phyloP scores from a whole-genome alignment of 2,888 invertebrate genomes.

The Lasioglossum zephyrum region DNA sequence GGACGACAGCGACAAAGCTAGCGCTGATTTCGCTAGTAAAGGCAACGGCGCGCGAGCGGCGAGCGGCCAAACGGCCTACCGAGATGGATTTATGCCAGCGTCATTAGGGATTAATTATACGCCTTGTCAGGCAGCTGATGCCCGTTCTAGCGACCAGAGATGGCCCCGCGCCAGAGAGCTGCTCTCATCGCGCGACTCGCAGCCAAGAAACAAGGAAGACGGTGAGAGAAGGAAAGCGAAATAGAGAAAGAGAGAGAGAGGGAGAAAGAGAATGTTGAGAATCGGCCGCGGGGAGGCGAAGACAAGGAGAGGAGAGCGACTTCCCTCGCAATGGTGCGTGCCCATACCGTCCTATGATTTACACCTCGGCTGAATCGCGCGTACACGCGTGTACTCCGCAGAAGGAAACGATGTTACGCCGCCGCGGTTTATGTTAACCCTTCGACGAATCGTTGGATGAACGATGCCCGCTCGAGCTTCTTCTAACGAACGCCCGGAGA shows the following conservation, averaged over 20 bases:
- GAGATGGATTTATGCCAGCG: constrained; percentile 81
- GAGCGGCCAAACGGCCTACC: constrained; percentile 72
- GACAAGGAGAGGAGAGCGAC: constrained; percentile 33
- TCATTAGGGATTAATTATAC: constrained; percentile 83
- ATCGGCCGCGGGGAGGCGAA: constrained; percentile 17
- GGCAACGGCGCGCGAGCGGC: constrained; percentile 66
- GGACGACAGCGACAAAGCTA: constrained; percentile 79
- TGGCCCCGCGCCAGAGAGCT: constrained; percentile 64
- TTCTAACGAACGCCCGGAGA: constrained; percentile 32
- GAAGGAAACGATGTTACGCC: constrained; percentile 43
- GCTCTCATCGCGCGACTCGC: constrained; percentile 53
- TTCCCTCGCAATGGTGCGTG: constrained; percentile 53
- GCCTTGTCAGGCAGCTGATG: constrained; percentile 82
- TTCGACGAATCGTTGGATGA: constrained; percentile 50
- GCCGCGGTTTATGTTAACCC: constrained; percentile 40
- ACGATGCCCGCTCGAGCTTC: constrained; percentile 22
- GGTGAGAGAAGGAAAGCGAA: background rate
- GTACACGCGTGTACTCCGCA: constrained; percentile 36
- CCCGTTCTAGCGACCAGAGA: constrained; percentile 69
- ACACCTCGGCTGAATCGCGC: constrained; percentile 66
- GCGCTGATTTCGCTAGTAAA: constrained; percentile 80
- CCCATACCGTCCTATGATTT: constrained; percentile 65
- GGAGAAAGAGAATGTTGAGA: background rate
- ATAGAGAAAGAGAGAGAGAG: background rate
- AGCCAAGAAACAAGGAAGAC: constrained; percentile 18